Percentiles rank a stretch among this genome's conserved stretches.
phyloP scores from a whole-genome alignment of 35 echinoderm and acorn worm genomes.

The Stichopus chloronotus region DNA sequence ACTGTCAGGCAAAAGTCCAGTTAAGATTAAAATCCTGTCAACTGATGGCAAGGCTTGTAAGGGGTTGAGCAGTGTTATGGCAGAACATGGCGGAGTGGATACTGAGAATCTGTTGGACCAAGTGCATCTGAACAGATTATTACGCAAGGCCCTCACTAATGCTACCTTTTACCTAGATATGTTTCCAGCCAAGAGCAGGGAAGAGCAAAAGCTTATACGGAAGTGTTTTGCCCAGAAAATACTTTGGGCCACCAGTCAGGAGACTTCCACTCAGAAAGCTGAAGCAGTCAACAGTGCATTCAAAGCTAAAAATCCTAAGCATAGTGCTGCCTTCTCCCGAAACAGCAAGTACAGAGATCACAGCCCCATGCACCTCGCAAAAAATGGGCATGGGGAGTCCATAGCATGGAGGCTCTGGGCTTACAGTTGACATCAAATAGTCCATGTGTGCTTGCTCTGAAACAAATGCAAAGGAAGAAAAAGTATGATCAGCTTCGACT shows the following conservation, averaged over 20 bases:
- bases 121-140: not conserved
- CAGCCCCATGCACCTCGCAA: not conserved
- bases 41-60: not conserved
- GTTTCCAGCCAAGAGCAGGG: not conserved
- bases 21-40: not conserved
- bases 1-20: not conserved
- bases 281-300: constrained; percentile 58
- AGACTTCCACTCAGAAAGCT: constrained; percentile 44
- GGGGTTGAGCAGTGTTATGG: too few relatives aligned
- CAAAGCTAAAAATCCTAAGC: not conserved
- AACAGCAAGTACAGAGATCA: not conserved
- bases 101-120: not conserved
- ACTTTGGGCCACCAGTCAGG: constrained; percentile 17
- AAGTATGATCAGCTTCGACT: not conserved
- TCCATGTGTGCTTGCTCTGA: not conserved
- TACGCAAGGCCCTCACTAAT: not conserved
- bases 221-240: not conserved
- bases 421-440: constrained; percentile 2
- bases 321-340: not conserved
- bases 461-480: not conserved
- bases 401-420: not conserved
- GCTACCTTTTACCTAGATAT: not conserved
- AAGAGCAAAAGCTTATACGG: not conserved
- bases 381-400: constrained; percentile 1
- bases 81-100: too few relatives aligned